Evolutionary conservation across 2,797 vertebrate species (phyloP), one percentile per base, ranked within the genome.

Genomic region (Hyperoplus lanceolatus): DNA sequence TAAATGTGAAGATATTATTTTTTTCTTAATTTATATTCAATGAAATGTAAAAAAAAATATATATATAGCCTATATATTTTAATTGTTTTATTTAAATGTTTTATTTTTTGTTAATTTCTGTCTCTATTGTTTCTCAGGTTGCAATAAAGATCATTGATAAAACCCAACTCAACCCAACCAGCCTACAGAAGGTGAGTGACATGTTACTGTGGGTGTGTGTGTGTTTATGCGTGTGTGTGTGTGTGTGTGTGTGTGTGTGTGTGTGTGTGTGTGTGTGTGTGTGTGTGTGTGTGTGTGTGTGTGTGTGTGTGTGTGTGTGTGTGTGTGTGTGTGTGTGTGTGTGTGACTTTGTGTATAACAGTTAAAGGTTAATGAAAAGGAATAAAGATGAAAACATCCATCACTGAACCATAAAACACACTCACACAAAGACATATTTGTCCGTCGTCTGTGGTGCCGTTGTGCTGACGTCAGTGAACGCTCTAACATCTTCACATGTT

Each of bases 101-200:
- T 11, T 59, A 15, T 42, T 45, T 7, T 45, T 45, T 39, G 4
- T 57, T 81, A 4, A 51, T 18, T 61, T 72, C 0, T 43, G 57
- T 53, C 58, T 46, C 12, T 62, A 0, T 75, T n/a, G 3, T 83
- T 73, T 75, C 73, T 1, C 87, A 98, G 97, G 97, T 99, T 13
- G 97, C 97, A 62, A 98, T 99, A 93, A 99, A 98, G 91, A 99
- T 99, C 88, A 99, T 99, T 0, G 97, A 99, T 93, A 99, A 98
- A 94, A 98, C 97, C 0, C 97, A 98, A 73, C 96, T 99, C 63
- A 99, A 98, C 88, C 97, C 97, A 57, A 97, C 97, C 77, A 98
- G 97, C 93, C 94, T 99, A 9, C 97, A 98, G 91, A 99, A 98
- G 96, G 97, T 97, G 84, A 95, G 96, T 86, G 43, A 50, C 1